These are phyloP conservation scores for Diglossa cyanea DNA, from an alignment of 2,797 vertebrate species.

Conservation along the genomic window DNA sequence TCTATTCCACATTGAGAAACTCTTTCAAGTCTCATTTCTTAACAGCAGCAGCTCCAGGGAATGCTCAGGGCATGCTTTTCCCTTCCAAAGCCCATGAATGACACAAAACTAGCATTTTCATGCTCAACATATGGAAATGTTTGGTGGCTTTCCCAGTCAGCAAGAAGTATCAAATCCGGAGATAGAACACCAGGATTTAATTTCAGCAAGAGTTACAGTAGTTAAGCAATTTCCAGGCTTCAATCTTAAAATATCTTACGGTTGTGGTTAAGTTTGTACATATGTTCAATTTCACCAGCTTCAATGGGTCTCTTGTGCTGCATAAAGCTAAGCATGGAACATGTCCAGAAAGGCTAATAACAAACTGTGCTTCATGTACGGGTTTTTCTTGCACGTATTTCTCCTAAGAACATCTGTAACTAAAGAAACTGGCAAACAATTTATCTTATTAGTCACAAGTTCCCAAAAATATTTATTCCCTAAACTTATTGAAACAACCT, in stretches of 20 bases:
- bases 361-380: background rate
- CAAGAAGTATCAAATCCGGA: background rate
- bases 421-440: slow-evolving; percentile 37
- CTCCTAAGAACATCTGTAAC: background rate
- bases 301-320: background rate
- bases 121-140: background rate
- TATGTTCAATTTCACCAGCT: background rate
- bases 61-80: background rate
- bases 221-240: slow-evolving; percentile 51
- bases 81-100: background rate
- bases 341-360: background rate
- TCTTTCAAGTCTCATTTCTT: background rate
- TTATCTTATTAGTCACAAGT: slow-evolving; percentile 24
- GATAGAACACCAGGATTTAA: background rate
- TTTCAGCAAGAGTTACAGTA: slow-evolving; percentile 12
- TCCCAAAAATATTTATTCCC: slow-evolving; percentile 55
- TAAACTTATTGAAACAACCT: background rate
- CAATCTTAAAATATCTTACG: background rate
- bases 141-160: background rate
- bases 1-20: background rate
- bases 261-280: background rate
- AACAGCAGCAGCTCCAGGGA: background rate
- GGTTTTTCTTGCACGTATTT: background rate
- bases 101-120: background rate
- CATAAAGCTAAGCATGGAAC: slow-evolving; percentile 6